Evolutionary conservation across 2,888 invertebrate genomes (phyloP).

Genomic region (Venusia cambrica): DNA sequence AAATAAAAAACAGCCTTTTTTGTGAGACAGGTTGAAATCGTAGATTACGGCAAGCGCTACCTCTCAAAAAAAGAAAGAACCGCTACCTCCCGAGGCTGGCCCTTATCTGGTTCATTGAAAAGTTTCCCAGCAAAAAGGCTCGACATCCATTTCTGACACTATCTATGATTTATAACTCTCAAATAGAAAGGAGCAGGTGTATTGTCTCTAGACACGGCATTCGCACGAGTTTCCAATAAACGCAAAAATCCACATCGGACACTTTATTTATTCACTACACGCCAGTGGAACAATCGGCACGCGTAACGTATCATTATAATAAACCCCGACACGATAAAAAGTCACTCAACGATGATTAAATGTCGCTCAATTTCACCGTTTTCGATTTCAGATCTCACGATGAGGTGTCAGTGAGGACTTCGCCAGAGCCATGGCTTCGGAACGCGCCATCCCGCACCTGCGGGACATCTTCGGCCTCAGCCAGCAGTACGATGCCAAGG

Average conservation of each 20-base stretch:
- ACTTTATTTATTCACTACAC: too few relatives aligned
- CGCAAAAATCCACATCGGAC: conserved; percentile 22
- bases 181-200: conserved; percentile 26
- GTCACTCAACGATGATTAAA: conserved; percentile 16
- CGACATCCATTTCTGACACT: conserved; percentile 16
- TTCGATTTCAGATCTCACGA: conserved; percentile 65
- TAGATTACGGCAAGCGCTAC: too few relatives aligned
- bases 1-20: too few relatives aligned
- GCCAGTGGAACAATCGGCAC: conserved; percentile 26
- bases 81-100: too few relatives aligned
- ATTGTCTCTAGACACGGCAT: conserved; percentile 22
- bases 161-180: conserved; percentile 22
- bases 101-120: neutral
- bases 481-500: conserved; percentile 74
- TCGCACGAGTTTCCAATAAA: conserved; percentile 33
- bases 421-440: conserved; percentile 82
- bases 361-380: conserved; percentile 31
- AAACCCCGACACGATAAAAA: too few relatives aligned
- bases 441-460: conserved; percentile 88
- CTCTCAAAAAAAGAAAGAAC: neutral
- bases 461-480: conserved; percentile 87
- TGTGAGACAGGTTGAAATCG: too few relatives aligned
- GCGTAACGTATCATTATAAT: conserved; percentile 24
- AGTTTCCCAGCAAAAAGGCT: conserved; percentile 2
- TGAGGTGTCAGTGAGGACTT: conserved; percentile 66